A percentile compares a stretch with the other conserved stretches of the same genome.
These are phyloP conservation scores for Brachionus rubens DNA, from an alignment of 1,140 invertebrate species.

Conservation along the genomic window DNA sequence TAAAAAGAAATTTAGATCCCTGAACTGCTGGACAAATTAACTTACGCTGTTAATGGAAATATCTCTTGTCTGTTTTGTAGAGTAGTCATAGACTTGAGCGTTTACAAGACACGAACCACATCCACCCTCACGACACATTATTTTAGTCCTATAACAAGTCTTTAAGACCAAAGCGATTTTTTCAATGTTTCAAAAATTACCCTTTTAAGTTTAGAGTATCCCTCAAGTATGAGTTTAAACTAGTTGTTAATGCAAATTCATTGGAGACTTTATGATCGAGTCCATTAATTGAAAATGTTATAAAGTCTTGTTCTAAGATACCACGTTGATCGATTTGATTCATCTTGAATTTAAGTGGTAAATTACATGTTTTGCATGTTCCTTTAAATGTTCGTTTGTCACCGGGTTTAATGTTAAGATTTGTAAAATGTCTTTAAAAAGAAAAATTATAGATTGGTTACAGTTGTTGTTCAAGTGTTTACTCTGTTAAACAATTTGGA, in stretches of 20 bases:
- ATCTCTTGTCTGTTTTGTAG: conserved; percentile 62
- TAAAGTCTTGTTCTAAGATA: conserved; percentile 15
- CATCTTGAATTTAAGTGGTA: conserved; percentile 36
- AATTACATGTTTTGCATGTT: conserved; percentile 5
- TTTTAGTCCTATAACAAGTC: conserved; percentile 66
- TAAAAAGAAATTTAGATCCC: not conserved
- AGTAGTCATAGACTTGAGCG: conserved; percentile 63
- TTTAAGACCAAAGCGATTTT: not conserved
- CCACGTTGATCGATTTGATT: conserved; percentile 1
- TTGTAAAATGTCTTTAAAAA: conserved; percentile 9
- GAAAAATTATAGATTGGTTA: no score
- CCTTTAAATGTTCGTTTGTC: conserved; percentile 43
- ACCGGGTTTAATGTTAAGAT: not conserved
- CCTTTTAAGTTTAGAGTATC: conserved; percentile 27
- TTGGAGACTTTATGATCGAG: not conserved
- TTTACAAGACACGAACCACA: conserved; percentile 76
- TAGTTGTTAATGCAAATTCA: not conserved
- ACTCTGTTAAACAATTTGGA: not conserved
- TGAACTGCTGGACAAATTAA: not conserved
- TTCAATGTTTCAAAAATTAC: not conserved
- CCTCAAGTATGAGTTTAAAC: conserved; percentile 11
- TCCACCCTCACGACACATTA: conserved; percentile 73
- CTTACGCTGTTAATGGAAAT: conserved; percentile 70
- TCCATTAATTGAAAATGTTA: conserved; percentile 18
- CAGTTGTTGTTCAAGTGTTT: no score